Evolutionary conservation across 2,888 invertebrate species (phyloP), one percentile per base, ranked within the genome.

Genomic region (Lamproptera curius): DNA sequence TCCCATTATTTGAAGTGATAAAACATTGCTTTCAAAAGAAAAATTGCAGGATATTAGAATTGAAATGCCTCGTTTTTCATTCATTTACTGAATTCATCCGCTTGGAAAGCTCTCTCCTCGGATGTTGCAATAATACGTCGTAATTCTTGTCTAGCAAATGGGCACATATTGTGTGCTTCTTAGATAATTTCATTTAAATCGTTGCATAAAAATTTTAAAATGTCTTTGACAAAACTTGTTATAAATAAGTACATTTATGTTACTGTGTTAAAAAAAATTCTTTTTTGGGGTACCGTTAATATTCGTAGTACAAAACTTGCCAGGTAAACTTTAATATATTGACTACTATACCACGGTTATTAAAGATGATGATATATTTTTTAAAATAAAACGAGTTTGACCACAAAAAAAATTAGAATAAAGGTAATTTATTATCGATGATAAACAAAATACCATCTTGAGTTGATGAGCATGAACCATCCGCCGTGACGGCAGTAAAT

Each of bases 91-190:
- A 33, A 13, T 16, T 36, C 42, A 47, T 17, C 37, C 47, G 38
- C 16, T 16, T 16, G 42, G 23, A 47, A 42, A 20, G 47, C 42
- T 42, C 47, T 46, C 31, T 6, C 8, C 17, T 10, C 10, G 26
- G 37, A 20, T 16, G 16, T 31, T 41, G 47, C 42, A 42, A 42
- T 47, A 47, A 42, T 41, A 41, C 41, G 14, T 26, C 17, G 38
- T 47, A 42, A 42, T 42, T 42, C 33, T 20, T 37, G 31, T 15
- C 13, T 17, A 16, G n/a, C 2, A 28, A 28, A 6, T 6, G 9
- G 35, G 11, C 20, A 35, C 23, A 42, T 33, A 37, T 42, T 41
- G 38, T 42, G 40, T 16, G 40, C 26, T 9, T 13, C n/a, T 17
- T 41, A 36, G 40, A 40, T 46, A 13, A 28, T 46, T 46, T 26